A percentile compares a stretch with the other conserved stretches of the same genome.
Evolutionary conservation across 1,140 invertebrate species (phyloP).

Genomic region (Tetragnatha versicolor): DNA sequence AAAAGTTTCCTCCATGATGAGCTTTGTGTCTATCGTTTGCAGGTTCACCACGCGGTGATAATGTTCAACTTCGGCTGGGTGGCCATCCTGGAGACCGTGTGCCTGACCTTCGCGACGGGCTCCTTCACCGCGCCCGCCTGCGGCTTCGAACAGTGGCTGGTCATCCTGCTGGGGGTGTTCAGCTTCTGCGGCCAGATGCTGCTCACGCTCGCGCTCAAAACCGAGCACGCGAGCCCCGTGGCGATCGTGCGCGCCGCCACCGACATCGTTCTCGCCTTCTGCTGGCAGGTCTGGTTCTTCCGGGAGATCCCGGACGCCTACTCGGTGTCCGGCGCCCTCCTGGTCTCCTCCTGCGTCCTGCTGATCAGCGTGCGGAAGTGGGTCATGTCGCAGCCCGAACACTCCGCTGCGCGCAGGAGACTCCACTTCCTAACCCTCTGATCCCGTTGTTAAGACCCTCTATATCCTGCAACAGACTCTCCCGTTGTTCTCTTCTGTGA

Average conservation of each 20-base stretch:
- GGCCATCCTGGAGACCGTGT: conserved; percentile 80
- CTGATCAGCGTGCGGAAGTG: conserved; percentile 84
- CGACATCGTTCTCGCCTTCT: conserved; percentile 89
- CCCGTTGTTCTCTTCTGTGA: too few species aligned
- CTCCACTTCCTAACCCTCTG: too few species aligned
- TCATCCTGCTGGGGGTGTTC: conserved; percentile 81
- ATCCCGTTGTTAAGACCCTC: too few species aligned
- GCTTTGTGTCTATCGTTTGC: too few species aligned
- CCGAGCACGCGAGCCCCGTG: conserved; percentile 88
- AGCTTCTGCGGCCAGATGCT: conserved; percentile 88
- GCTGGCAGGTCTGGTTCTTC: conserved; percentile 76
- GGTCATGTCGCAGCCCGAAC: conserved; percentile 70
- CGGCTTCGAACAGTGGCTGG: conserved; percentile 77
- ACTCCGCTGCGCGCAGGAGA: conserved; percentile 48
- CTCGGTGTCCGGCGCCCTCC: conserved; percentile 78
- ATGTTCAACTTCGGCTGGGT: conserved; percentile 65
- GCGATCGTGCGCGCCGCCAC: conserved; percentile 81
- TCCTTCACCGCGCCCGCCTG: conserved; percentile 80
- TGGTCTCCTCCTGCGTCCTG: conserved; percentile 83
- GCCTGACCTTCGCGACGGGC: conserved; percentile 78
- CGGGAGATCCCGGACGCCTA: conserved; percentile 82
- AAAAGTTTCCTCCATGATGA: too few species aligned
- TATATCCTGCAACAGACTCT: too few species aligned
- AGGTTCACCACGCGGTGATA: conserved; percentile 61
- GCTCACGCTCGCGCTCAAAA: conserved; percentile 81